These are phyloP conservation scores for Cartodere bifasciata DNA, from an alignment of 2,888 invertebrate species.

Conservation along the genomic window DNA sequence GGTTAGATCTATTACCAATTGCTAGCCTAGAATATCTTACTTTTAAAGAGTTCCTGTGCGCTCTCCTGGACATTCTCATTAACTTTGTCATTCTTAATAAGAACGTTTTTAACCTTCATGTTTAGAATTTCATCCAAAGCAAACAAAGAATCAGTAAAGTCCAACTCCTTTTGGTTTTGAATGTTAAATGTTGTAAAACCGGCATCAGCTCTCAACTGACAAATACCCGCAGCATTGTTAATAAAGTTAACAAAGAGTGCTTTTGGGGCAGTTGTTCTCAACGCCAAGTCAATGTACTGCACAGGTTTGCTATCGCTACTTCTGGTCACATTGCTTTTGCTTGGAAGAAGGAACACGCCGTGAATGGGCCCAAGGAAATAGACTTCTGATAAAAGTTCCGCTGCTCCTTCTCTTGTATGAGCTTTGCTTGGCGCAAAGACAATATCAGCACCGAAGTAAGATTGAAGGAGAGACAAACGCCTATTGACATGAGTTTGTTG, in stretches of 20 bases:
- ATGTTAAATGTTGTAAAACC: conserved; percentile 29
- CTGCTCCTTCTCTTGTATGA: conserved; percentile 24
- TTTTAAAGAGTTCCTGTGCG: conserved; percentile 28
- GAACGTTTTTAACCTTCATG: conserved; percentile 22
- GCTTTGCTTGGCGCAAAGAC: conserved; percentile 24
- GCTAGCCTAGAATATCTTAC: conserved; percentile 19
- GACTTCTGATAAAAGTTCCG: conserved; percentile 22
- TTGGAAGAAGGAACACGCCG: conserved; percentile 27
- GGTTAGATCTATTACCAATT: background rate
- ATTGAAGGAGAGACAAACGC: conserved; percentile 25
- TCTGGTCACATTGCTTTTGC: conserved; percentile 17
- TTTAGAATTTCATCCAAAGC: conserved; percentile 27
- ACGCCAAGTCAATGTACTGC: conserved; percentile 27
- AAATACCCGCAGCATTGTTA: conserved; percentile 24
- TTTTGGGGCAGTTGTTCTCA: conserved; percentile 29
- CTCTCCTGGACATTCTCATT: conserved; percentile 25
- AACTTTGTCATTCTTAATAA: conserved; percentile 25
- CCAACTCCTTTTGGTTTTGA: conserved; percentile 24
- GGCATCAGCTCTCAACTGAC: conserved; percentile 24
- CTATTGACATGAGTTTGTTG: conserved; percentile 49
- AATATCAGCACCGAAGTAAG: conserved; percentile 27
- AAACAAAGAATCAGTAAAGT: conserved; percentile 24
- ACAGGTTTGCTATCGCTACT: conserved; percentile 26
- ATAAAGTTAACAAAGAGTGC: conserved; percentile 29
- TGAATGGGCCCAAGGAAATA: conserved; percentile 24